Evolutionary conservation across 2,888 invertebrate genomes (phyloP), one percentile per base, ranked within the genome.

Genomic region (Eupithecia abbreviata): DNA sequence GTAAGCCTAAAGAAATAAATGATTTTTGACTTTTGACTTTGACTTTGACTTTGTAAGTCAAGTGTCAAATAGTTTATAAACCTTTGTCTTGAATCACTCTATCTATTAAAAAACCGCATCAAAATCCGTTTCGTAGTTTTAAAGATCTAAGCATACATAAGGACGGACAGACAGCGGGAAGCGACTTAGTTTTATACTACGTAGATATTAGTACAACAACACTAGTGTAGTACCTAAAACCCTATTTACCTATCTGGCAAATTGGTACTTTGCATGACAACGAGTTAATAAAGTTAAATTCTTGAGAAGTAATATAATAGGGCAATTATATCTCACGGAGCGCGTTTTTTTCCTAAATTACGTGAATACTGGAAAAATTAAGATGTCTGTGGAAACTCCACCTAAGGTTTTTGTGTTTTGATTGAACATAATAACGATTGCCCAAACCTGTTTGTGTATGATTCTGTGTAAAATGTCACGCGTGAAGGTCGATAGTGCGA

Each of bases 401-500:
- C 58, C 62, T 30, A 77, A 73, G 75, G 72, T 84, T 81, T 84
- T 77, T 80, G 77, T 83, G 80, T 82, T 82, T 83, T 82, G 79
- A 79, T 82, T 80, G 79, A 78, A 12, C 47, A 49, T 81, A 80
- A 79, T 81, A 78, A 83, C 81, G 83, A 83, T 83, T 84, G 79
- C 84, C 41, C 69, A 84, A 90, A 91, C 90, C 85, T 83, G 91
- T 91, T 91, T 86, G 79, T 84, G 90, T 90, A 82, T 79, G 79
- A 87, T 86, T 85, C 86, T 84, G 86, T 88, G 84, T 85, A 86
- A 89, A 90, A 89, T 87, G 88, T 89, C 88, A 85, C 84, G 82
- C 80, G 84, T 82, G 87, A 91, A 91, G 91, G 92, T 91, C 89
- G 84, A 85, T 83, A 86, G 88, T 88, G 84, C 87, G 86, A 87